A percentile compares a stretch with the other conserved stretches of the same genome.
These are phyloP conservation scores for Heliopora coerulea DNA, from an alignment of 92 coral and sea anemone genomes.

Conservation along the genomic window DNA sequence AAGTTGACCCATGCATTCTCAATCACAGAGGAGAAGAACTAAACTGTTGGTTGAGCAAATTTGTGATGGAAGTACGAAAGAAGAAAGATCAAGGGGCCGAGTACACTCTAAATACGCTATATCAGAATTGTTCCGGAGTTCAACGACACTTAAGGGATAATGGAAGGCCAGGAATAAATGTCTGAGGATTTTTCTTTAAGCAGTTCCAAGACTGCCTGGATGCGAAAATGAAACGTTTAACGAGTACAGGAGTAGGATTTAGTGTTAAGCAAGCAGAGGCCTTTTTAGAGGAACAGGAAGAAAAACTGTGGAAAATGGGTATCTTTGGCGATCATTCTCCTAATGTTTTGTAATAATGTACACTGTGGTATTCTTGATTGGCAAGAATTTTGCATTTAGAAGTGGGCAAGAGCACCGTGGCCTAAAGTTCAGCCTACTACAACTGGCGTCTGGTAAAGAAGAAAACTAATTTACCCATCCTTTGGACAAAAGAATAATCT, in stretches of 20 bases:
- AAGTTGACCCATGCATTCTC: conserved; percentile 14
- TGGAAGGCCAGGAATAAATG: conserved; percentile 40
- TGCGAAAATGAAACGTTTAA: conserved; percentile 46
- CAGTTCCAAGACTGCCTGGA: conserved; percentile 44
- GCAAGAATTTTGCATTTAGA: too few species aligned
- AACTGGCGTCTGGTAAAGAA: too few species aligned
- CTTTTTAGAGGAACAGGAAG: conserved; percentile 25
- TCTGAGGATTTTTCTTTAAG: conserved; percentile 43
- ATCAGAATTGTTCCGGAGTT: conserved; percentile 44
- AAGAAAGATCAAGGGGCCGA: conserved; percentile 35
- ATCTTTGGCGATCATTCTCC: conserved; percentile 25
- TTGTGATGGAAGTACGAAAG: conserved; percentile 46
- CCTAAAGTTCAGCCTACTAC: too few species aligned
- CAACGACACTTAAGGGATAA: conserved; percentile 49
- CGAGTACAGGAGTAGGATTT: conserved; percentile 33
- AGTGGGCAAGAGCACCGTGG: too few species aligned
- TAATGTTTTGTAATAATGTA: conserved; percentile 2
- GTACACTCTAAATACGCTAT: conserved; percentile 41
- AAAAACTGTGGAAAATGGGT: conserved; percentile 34
- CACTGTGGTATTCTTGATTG: too few species aligned
- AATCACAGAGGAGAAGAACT: conserved; percentile 40
- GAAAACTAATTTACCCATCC: too few species aligned
- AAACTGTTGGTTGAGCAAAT: conserved; percentile 43
- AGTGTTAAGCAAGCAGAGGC: conserved; percentile 37
- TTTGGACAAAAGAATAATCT: background rate